Evolutionary conservation across 2,888 invertebrate genomes (phyloP), one percentile per base, ranked within the genome.

Genomic region (Habrosyne pyritoides): DNA sequence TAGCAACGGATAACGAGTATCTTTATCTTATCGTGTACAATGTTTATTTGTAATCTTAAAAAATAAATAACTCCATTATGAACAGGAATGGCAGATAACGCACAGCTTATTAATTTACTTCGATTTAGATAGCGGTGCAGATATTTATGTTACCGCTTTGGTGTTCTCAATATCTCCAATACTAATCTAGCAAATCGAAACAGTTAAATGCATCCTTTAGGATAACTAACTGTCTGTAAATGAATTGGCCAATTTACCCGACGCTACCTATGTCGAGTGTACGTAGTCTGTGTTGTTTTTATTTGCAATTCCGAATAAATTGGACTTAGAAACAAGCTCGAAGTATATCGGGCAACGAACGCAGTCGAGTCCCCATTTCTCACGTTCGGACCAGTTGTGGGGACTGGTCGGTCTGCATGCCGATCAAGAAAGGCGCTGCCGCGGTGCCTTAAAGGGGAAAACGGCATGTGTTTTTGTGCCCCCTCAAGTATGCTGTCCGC

Each of bases 341-440:
- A 63, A 70, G 77, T 81, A 85, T 83, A 84, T 83, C 83, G 84
- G 81, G 79, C 83, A 81, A 76, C 73, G 79, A 74, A 73, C 80
- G 73, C 73, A 65, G 67, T 63, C 70, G 71, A 81, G 85, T 78
- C 72, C 81, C 77, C 87, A 85, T 87, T 89, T 89, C 89, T 89
- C 91, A 89, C 86, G 84, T 81, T 75, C 73, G 77, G 78, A 87
- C 87, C 84, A 83, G 86, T 86, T 83, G 74, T 67, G 64, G 64
- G 63, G 78, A 89, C 84, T 84, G 82, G 87, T 86, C 73, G 53
- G 78, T 73, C 83, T 74, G 77, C 88, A 89, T 89, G 77, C 90
- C 90, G 78, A 81, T 82, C 86, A 88, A 83, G 86, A 89, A 89
- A 87, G 86, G 86, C 84, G 79, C 79, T 79, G 81, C 81, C 69